These are phyloP conservation scores for Dipodomys merriami DNA, from an alignment of 2,113 vertebrate genomes.

Conservation along the genomic window DNA sequence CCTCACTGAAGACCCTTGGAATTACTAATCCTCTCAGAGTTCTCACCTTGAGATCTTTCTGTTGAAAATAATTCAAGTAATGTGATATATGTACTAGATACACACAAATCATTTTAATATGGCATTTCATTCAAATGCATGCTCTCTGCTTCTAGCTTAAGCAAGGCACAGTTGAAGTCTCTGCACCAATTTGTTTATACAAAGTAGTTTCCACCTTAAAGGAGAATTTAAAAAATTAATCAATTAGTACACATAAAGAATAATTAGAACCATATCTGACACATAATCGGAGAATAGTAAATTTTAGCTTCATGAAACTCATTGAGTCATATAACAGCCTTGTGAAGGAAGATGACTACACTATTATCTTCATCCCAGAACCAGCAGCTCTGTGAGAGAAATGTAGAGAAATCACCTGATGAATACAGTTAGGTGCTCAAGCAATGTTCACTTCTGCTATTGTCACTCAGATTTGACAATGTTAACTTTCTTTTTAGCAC, in stretches of 20 bases:
- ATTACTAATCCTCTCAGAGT: not conserved
- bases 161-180: not conserved
- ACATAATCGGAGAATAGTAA: not conserved
- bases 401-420: not conserved
- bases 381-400: not conserved
- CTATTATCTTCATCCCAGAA: not conserved
- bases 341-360: not conserved
- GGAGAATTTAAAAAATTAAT: not conserved
- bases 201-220: not conserved
- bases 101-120: not conserved
- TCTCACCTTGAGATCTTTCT: not conserved
- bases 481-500: not conserved
- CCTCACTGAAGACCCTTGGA: not conserved
- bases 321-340: not conserved
- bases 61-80: not conserved
- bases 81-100: not conserved
- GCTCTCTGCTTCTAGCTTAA: not conserved
- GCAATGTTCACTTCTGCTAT: not conserved
- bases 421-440: not conserved
- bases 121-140: not conserved
- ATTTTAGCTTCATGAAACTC: not conserved
- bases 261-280: not conserved
- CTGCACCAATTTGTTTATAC: not conserved
- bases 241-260: not conserved
- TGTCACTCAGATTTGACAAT: not conserved